These are phyloP conservation scores for Xiphorhynchus elegans DNA, from an alignment of 2,113 vertebrate genomes.

Conservation along the genomic window DNA sequence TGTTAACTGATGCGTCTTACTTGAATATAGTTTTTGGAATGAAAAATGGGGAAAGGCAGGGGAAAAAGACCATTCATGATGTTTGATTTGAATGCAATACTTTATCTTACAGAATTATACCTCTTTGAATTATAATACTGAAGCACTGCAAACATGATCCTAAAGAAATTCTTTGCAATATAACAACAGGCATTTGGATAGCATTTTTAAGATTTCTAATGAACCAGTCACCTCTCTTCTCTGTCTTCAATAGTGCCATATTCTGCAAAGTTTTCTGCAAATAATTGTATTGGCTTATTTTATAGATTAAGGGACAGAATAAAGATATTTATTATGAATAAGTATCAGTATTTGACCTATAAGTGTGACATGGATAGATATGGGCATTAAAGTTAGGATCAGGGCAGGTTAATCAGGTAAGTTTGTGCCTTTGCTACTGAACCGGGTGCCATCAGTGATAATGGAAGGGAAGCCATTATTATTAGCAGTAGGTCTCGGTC, in stretches of 20 bases:
- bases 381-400: background rate
- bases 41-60: background rate
- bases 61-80: background rate
- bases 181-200: background rate
- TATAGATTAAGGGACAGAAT: background rate
- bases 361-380: background rate
- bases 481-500: fast-evolving
- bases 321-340: background rate
- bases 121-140: background rate
- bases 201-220: background rate
- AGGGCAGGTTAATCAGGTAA: background rate
- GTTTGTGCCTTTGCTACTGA: background rate
- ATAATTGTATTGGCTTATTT: background rate
- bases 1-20: background rate
- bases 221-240: background rate
- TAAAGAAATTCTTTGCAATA: background rate
- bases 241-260: background rate
- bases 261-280: background rate
- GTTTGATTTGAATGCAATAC: background rate
- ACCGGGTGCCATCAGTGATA: fast-evolving
- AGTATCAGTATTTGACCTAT: background rate
- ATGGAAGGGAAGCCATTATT: fast-evolving
- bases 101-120: background rate
- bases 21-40: background rate
- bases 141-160: background rate